Conservation (phyloP, 2,113 vertebrate species). For the Platichthys stellatus region DNA sequence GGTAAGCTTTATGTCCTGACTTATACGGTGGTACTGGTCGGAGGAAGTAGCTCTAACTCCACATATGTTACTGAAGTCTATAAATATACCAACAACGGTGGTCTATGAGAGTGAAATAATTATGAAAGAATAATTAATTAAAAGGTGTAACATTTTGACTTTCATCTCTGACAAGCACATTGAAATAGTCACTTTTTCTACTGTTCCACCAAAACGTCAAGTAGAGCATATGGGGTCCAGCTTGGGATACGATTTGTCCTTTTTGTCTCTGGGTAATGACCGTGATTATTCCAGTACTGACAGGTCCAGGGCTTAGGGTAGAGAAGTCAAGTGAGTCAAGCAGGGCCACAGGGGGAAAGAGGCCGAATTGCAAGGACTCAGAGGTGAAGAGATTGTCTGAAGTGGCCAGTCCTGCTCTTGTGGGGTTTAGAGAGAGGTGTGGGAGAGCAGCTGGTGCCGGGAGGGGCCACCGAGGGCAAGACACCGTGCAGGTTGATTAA, state of each 20-base stretch:
- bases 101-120: no score
- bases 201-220: slow-evolving; percentile 29
- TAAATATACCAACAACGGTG: slow-evolving; percentile 20
- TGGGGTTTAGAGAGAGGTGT: slow-evolving; percentile 19
- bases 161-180: neutral
- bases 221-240: slow-evolving; percentile 50
- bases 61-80: neutral
- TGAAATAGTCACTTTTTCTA: neutral
- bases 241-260: slow-evolving; percentile 49
- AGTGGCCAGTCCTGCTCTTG: slow-evolving; percentile 18
- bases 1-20: slow-evolving; percentile 5
- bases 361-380: slow-evolving; percentile 11
- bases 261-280: slow-evolving; percentile 78
- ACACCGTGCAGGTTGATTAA: neutral
- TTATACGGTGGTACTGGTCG: neutral
- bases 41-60: slow-evolving; percentile 24
- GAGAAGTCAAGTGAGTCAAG: slow-evolving; percentile 38
- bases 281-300: slow-evolving; percentile 68
- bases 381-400: slow-evolving; percentile 28
- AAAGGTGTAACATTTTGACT: neutral
- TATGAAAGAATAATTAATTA: neutral
- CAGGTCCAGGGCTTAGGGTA: slow-evolving; percentile 60
- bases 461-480: neutral
- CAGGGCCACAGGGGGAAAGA: slow-evolving; percentile 20
- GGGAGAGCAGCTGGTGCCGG: slow-evolving; percentile 33